Conservation (phyloP, 2,888 invertebrate species). For the Aleiodes testaceus region DNA sequence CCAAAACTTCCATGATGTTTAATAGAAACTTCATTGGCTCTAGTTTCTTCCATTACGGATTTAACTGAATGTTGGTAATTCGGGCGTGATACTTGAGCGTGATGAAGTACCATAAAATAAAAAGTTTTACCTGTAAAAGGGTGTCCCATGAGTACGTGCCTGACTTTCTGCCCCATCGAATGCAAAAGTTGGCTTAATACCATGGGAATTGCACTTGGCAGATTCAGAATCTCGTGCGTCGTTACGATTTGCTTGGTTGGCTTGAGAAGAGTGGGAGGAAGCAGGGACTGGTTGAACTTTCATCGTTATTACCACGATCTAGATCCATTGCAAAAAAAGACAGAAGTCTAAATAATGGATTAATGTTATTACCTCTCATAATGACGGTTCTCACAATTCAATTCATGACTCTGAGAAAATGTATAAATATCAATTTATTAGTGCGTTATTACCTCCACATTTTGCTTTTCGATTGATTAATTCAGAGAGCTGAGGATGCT, state of each 20-base stretch:
- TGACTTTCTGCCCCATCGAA: conserved; percentile 58
- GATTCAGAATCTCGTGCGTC: conserved; percentile 48
- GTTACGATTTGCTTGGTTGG: conserved; percentile 56
- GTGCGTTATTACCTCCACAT: too few relatives aligned
- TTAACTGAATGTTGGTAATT: conserved; percentile 13
- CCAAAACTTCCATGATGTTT: neutral
- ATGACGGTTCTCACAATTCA: conserved; percentile 8
- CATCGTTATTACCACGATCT: conserved; percentile 50
- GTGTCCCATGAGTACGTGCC: conserved; percentile 51
- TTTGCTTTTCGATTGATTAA: too few relatives aligned
- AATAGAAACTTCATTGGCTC: conserved; percentile 4
- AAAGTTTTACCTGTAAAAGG: conserved; percentile 57
- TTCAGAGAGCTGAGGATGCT: neutral
- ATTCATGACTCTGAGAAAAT: neutral
- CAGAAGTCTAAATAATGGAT: conserved; percentile 5
- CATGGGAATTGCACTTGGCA: conserved; percentile 55
- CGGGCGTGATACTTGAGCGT: conserved; percentile 4
- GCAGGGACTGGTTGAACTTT: conserved; percentile 52
- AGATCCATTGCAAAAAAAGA: conserved; percentile 16
- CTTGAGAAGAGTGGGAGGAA: conserved; percentile 20
- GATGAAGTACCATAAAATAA: conserved; percentile 44
- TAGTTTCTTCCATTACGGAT: neutral
- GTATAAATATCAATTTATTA: too few relatives aligned
- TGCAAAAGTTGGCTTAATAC: conserved; percentile 58
- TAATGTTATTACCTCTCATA: neutral